Evolutionary conservation across 2,888 invertebrate genomes (phyloP).

Genomic region (Ditula angustiorana): DNA sequence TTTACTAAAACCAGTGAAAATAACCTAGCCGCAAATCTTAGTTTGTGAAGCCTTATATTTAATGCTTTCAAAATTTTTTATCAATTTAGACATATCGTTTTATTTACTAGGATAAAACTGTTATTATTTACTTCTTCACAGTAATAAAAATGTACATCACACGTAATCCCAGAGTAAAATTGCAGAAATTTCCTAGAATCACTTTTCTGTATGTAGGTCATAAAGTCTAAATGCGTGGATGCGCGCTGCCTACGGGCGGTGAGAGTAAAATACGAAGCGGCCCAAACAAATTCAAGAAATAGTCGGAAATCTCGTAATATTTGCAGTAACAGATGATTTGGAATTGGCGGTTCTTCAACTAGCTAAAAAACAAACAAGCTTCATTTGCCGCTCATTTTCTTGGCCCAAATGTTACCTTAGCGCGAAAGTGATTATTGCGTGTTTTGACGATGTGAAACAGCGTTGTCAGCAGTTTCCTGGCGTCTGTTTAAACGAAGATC

Average conservation of each 20-base stretch:
- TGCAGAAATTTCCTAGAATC: constrained; percentile 32
- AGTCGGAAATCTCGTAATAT: constrained; percentile 5
- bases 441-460: too few relatives aligned
- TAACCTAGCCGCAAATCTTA: too few relatives aligned
- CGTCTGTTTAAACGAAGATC: neutral
- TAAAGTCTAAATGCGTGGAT: constrained; percentile 33
- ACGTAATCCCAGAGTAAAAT: constrained; percentile 5
- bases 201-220: constrained; percentile 33
- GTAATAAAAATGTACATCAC: neutral
- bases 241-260: constrained; percentile 22
- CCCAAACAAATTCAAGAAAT: constrained; percentile 16
- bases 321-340: constrained; percentile 9
- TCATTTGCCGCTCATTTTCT: constrained; percentile 1
- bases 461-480: neutral
- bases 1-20: too few relatives aligned
- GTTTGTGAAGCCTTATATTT: too few relatives aligned
- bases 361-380: constrained; percentile 6
- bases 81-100: too few relatives aligned
- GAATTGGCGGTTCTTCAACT: constrained; percentile 26
- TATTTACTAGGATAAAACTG: neutral
- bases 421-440: neutral
- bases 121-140: neutral
- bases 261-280: constrained; percentile 13
- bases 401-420: neutral
- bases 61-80: too few relatives aligned